A percentile compares a stretch with the other conserved stretches of the same genome.
These are phyloP conservation scores for Hoplodrina blanda DNA, from an alignment of 2,888 invertebrate genomes.

Conservation along the genomic window DNA sequence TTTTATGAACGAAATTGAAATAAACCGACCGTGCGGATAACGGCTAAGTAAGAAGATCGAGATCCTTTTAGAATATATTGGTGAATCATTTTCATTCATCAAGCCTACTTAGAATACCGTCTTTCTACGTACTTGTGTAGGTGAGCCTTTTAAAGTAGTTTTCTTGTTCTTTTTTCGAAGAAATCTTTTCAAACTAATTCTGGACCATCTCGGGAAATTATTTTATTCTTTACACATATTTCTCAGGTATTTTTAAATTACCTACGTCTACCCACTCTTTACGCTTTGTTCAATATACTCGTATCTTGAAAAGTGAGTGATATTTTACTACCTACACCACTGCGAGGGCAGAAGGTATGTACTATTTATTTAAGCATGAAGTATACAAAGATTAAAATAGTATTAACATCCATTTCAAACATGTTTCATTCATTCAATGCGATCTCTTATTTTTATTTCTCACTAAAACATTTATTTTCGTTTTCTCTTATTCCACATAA, in stretches of 20 bases:
- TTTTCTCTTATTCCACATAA: constrained; percentile 71
- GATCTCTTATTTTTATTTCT: constrained; percentile 41
- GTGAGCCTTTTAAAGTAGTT: constrained; percentile 51
- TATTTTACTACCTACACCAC: too few relatives aligned
- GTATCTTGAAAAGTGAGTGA: too few relatives aligned
- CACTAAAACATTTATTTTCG: constrained; percentile 62
- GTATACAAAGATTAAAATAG: not conserved
- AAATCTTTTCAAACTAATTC: constrained; percentile 27
- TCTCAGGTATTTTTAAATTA: not conserved
- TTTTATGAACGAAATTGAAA: constrained; percentile 91
- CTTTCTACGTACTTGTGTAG: constrained; percentile 45
- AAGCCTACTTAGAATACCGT: constrained; percentile 68
- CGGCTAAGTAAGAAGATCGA: constrained; percentile 90
- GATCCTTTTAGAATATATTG: constrained; percentile 89
- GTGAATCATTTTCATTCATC: constrained; percentile 89
- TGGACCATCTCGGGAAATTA: not conserved
- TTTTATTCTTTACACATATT: not conserved
- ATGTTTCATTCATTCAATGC: constrained; percentile 27
- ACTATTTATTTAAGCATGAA: not conserved
- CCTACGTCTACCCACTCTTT: not conserved
- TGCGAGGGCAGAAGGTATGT: too few relatives aligned
- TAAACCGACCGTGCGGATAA: constrained; percentile 91
- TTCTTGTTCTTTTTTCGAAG: constrained; percentile 22
- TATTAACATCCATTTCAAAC: constrained; percentile 20
- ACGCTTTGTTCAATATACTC: not conserved